phyloP scores from a whole-genome alignment of 2,113 vertebrate species.

The Python bivittatus region DNA sequence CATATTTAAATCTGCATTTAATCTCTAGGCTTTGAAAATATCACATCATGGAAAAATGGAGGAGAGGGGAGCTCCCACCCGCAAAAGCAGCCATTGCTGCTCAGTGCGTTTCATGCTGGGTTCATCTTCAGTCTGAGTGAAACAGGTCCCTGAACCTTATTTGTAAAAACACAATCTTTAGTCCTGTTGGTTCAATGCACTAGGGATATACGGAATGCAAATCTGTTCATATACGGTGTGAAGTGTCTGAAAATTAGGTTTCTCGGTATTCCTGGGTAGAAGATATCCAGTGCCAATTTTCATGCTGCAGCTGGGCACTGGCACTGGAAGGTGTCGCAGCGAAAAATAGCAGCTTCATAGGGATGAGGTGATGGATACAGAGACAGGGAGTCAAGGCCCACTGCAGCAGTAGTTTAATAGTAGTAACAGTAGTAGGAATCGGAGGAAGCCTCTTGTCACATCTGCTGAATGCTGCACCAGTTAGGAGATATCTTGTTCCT shows the following conservation, averaged over 20 bases:
- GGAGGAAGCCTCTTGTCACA: constrained; percentile 44
- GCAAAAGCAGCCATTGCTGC: not conserved
- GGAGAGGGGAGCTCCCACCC: not conserved
- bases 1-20: constrained; percentile 11
- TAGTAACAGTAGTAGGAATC: constrained; percentile 48
- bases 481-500: constrained; percentile 55
- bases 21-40: constrained; percentile 46
- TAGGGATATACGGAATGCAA: not conserved
- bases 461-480: constrained; percentile 37
- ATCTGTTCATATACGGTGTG: constrained; percentile 2
- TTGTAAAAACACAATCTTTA: not conserved
- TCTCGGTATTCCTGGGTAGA: constrained; percentile 26
- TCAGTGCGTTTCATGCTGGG: not conserved
- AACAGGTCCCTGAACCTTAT: not conserved
- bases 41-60: constrained; percentile 29
- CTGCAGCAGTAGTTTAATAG: constrained; percentile 34
- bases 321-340: not conserved
- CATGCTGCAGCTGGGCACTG: constrained; percentile 14
- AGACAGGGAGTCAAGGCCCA: constrained; percentile 35
- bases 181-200: not conserved
- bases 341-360: constrained; percentile 42
- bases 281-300: not conserved
- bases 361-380: constrained; percentile 7
- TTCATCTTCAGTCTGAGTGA: constrained; percentile 19
- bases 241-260: constrained; percentile 20